Conservation (phyloP, 2,888 invertebrate species). For the Microchrysa polita region DNA sequence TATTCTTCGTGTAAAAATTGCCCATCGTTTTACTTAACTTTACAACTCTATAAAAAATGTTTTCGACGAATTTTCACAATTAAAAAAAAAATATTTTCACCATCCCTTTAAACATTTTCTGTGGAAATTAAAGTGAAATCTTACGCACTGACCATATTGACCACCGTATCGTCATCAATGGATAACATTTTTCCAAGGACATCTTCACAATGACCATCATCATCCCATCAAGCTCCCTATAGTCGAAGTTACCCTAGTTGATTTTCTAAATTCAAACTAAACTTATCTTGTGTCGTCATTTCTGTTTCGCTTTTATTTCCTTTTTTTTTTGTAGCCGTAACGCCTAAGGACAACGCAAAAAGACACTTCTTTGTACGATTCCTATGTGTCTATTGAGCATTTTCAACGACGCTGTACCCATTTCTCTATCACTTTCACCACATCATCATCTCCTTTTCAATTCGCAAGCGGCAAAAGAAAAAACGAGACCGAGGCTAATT, state of each 20-base stretch:
- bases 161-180: slow-evolving; percentile 2
- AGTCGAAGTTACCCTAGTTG: slow-evolving; percentile 5
- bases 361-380: slow-evolving; percentile 3
- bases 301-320: slow-evolving; percentile 1
- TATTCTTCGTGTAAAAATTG: no score
- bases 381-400: not conserved
- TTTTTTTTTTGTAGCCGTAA: not conserved
- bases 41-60: no score
- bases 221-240: not conserved
- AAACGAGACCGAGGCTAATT: no score
- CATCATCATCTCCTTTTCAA: slow-evolving; percentile 8
- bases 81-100: no score
- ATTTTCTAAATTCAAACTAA: slow-evolving; percentile 28
- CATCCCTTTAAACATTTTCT: slow-evolving; percentile 8
- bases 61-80: no score
- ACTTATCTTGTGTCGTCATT: not conserved
- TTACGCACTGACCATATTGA: not conserved
- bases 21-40: no score
- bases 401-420: not conserved
- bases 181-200: slow-evolving; percentile 15
- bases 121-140: slow-evolving; percentile 26
- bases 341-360: not conserved
- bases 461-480: no score
- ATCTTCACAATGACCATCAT: not conserved
- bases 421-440: not conserved